Conservation (phyloP, 2,888 invertebrate genomes). For the Meteorus cinctellus region DNA sequence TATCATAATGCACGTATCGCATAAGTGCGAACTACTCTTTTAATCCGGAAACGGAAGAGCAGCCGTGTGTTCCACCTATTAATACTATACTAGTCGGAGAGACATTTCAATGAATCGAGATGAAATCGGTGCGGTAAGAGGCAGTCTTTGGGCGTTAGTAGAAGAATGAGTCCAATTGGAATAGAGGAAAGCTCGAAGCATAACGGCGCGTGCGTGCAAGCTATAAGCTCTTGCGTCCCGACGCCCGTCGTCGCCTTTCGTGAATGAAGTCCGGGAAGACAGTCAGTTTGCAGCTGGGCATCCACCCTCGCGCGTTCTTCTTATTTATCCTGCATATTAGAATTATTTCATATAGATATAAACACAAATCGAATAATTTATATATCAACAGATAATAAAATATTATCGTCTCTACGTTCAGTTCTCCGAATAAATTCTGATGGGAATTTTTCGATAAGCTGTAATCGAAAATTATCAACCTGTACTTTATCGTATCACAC, state of each 20-base stretch:
- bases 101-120: constrained; percentile 65
- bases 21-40: constrained; percentile 20
- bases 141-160: constrained; percentile 31
- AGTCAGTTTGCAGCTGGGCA: constrained; percentile 65
- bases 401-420: background rate
- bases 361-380: background rate
- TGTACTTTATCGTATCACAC: background rate
- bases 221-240: constrained; percentile 53
- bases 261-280: constrained; percentile 63
- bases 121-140: constrained; percentile 58
- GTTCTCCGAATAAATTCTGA: background rate
- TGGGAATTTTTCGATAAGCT: background rate
- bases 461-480: background rate
- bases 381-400: background rate
- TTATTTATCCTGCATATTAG: constrained; percentile 36
- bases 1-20: too few relatives aligned
- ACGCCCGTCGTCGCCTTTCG: constrained; percentile 65
- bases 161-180: constrained; percentile 41
- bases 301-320: constrained; percentile 58
- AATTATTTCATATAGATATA: background rate
- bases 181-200: constrained; percentile 27
- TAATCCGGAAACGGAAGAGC: constrained; percentile 54
- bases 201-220: constrained; percentile 59
- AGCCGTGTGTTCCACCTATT: constrained; percentile 54
- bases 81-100: constrained; percentile 53